Evolutionary conservation across 2,797 vertebrate genomes (phyloP).

Genomic region (Pangasius macronema): DNA sequence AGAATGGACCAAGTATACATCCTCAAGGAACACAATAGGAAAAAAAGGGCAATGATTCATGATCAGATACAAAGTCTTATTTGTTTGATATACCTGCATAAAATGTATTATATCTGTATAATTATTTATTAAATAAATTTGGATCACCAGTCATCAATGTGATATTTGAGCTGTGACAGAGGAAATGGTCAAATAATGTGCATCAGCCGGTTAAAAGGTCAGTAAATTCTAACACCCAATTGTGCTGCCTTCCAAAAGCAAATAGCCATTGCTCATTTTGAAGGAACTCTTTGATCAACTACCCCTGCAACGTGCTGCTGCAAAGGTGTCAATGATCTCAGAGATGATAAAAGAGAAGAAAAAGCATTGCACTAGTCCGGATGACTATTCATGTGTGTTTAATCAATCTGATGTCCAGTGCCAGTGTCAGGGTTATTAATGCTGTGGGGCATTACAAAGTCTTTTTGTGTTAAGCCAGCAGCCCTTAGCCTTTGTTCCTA

Average conservation of each 20-base stretch:
- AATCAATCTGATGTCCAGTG: slow-evolving; percentile 30
- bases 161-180: background rate
- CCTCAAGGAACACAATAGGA: background rate
- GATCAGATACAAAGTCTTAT: background rate
- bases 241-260: background rate
- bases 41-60: background rate
- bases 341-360: slow-evolving; percentile 39
- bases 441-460: slow-evolving; percentile 12
- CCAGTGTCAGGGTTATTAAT: slow-evolving; percentile 8
- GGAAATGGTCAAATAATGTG: background rate
- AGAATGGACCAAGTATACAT: background rate
- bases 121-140: background rate
- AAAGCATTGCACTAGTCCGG: slow-evolving; percentile 24
- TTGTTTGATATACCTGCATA: background rate
- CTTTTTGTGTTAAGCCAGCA: slow-evolving; percentile 8
- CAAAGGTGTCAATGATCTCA: slow-evolving; percentile 51
- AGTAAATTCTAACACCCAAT: background rate
- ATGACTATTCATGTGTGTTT: slow-evolving; percentile 40
- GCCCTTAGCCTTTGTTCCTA: slow-evolving; percentile 20
- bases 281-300: slow-evolving; percentile 30
- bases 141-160: background rate
- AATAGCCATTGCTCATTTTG: slow-evolving; percentile 8
- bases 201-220: background rate
- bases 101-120: background rate
- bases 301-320: slow-evolving; percentile 24